Evolutionary conservation across 2,797 vertebrate genomes (phyloP).

Genomic region (Danio albolineatus): DNA sequence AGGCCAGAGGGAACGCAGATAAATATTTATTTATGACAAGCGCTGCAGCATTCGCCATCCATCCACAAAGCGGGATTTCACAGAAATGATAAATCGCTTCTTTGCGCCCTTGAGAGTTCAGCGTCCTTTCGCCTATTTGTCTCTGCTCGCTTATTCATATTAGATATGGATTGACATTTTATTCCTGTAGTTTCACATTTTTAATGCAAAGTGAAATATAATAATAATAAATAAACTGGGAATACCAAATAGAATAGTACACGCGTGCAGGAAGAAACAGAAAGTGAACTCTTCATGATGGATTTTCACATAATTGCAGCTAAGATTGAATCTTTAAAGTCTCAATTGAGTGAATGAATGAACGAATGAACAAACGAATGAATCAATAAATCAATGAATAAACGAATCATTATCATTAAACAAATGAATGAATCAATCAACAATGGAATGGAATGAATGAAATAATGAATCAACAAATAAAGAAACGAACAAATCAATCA

Average conservation of each 20-base stretch:
- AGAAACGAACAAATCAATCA: too few relatives aligned
- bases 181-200: not conserved
- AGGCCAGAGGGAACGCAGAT: slow-evolving; percentile 24
- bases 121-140: slow-evolving; percentile 18
- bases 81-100: slow-evolving; percentile 18
- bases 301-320: not conserved
- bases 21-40: slow-evolving; percentile 50
- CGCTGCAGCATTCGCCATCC: slow-evolving; percentile 21
- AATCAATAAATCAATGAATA: not conserved
- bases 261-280: not conserved
- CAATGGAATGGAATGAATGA: not conserved
- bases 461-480: not conserved
- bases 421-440: too few relatives aligned
- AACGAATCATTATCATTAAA: too few relatives aligned
- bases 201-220: not conserved
- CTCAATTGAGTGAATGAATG: not conserved
- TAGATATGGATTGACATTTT: slow-evolving; percentile 16
- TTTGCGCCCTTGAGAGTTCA: slow-evolving; percentile 37
- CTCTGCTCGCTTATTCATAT: slow-evolving; percentile 27
- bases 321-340: not conserved
- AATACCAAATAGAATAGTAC: not conserved
- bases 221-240: not conserved
- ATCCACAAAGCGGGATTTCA: slow-evolving; percentile 34
- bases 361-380: not conserved
- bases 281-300: not conserved